phyloP scores from a whole-genome alignment of 2,113 vertebrate species.

The Gavialis gangeticus region DNA sequence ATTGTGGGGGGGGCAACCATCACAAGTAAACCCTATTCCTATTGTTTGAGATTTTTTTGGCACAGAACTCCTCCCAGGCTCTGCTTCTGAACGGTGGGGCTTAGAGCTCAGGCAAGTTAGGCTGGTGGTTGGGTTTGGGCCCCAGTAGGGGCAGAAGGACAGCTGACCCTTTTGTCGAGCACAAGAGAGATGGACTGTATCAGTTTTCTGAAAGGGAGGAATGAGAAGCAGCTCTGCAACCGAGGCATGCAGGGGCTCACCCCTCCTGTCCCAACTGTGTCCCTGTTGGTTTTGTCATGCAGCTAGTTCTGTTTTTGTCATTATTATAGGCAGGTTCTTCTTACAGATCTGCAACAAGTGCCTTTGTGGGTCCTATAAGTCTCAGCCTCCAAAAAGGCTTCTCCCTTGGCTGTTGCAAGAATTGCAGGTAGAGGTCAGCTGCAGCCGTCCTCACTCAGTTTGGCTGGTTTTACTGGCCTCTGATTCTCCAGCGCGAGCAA shows the following conservation, averaged over 20 bases:
- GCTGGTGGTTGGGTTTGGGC: no score
- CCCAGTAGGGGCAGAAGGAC: neutral
- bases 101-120: neutral
- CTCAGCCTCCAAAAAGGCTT: neutral
- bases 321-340: neutral
- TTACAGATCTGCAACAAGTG: neutral
- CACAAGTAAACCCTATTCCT: no score
- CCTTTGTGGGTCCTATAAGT: neutral
- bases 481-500: no score
- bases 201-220: neutral
- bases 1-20: neutral
- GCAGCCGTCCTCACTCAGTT: neutral
- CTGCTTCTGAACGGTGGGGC: neutral
- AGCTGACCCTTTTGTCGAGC: neutral
- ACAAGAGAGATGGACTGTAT: neutral
- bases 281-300: neutral
- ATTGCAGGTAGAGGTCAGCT: no score
- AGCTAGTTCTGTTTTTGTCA: neutral
- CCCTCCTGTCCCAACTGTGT: neutral
- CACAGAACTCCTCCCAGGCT: neutral
- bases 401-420: no score
- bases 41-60: neutral
- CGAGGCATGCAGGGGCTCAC: neutral
- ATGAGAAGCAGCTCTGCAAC: neutral
- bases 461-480: neutral